A percentile compares a stretch with the other conserved stretches of the same genome.
phyloP scores from a whole-genome alignment of 2,113 vertebrate species.

The Lepus europaeus region DNA sequence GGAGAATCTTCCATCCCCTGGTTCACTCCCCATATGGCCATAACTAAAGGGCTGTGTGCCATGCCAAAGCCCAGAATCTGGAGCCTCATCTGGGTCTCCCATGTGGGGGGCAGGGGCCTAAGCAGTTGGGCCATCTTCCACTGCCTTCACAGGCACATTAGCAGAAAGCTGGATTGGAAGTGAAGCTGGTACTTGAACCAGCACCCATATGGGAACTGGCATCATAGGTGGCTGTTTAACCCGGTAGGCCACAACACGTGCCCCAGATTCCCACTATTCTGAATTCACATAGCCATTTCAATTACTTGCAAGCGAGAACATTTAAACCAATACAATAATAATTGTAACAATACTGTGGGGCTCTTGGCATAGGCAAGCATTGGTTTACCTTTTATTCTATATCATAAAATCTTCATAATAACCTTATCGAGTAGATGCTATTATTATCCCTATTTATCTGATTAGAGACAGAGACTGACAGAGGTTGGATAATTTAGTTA shows the following conservation, averaged over 20 bases:
- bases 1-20: no score
- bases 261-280: background rate
- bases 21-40: no score
- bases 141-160: no score
- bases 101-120: no score
- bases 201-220: no score
- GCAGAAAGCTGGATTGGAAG: no score
- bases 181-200: no score
- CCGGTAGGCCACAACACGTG: no score
- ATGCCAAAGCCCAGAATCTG: no score
- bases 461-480: constrained; percentile 1
- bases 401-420: background rate
- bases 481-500: constrained; percentile 53
- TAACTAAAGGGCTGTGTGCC: no score
- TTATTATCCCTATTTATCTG: constrained; percentile 9
- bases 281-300: background rate
- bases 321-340: background rate
- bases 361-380: background rate
- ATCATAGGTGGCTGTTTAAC: no score
- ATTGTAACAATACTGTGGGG: background rate
- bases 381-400: background rate
- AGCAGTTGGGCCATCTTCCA: no score
- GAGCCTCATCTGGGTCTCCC: background rate
- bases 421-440: background rate
- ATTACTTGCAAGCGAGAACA: background rate